Evolutionary conservation across 2,797 vertebrate species (phyloP).

Genomic region (Phalloptychus januarius): DNA sequence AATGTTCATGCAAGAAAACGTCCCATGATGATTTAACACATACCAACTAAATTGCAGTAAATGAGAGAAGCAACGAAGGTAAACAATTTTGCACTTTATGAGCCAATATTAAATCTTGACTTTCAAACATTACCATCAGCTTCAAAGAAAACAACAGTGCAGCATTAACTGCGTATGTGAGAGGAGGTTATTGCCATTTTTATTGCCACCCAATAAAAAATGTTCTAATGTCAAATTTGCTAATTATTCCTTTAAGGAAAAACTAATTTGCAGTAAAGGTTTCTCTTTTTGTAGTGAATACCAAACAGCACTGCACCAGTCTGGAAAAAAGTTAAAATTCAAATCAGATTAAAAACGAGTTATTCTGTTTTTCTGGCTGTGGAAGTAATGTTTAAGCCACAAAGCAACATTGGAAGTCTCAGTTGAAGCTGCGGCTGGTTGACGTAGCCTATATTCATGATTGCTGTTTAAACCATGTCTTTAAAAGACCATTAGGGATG

Average conservation of each 20-base stretch:
- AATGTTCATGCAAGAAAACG: neutral
- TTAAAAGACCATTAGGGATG: conserved; percentile 71
- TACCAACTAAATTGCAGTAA: conserved; percentile 14
- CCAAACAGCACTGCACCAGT: conserved; percentile 31
- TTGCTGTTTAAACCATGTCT: conserved; percentile 59
- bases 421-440: conserved; percentile 56
- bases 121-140: neutral
- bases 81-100: neutral
- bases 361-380: conserved; percentile 65
- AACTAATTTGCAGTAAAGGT: conserved; percentile 3
- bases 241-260: conserved; percentile 16
- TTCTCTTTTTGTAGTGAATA: neutral
- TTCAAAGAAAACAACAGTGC: neutral
- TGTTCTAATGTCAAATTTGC: conserved; percentile 1
- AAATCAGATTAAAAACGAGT: conserved; percentile 66
- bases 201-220: neutral
- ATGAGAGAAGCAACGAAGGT: neutral
- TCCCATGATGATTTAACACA: neutral
- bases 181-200: neutral
- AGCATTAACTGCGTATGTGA: neutral
- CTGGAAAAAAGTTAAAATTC: conserved; percentile 70
- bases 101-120: conserved; percentile 12
- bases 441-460: conserved; percentile 60
- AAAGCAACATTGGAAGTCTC: conserved; percentile 55
- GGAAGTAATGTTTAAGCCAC: conserved; percentile 65